Evolutionary conservation across 2,797 vertebrate species (phyloP).

Genomic region (Tapera naevia): DNA sequence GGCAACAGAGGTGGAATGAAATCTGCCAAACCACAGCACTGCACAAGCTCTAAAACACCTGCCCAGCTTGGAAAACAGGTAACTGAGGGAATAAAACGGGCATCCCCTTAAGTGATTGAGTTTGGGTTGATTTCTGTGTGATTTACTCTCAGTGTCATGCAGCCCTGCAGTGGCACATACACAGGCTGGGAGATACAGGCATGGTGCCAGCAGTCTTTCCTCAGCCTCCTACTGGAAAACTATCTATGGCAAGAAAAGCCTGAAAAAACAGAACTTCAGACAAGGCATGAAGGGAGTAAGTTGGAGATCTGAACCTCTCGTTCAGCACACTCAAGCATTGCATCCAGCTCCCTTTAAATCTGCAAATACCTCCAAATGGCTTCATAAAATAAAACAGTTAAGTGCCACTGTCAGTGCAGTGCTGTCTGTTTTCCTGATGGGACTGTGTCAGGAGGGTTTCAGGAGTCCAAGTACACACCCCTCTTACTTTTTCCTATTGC

Average conservation of each 20-base stretch:
- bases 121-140: background rate
- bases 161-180: background rate
- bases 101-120: background rate
- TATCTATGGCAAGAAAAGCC: background rate
- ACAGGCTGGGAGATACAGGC: background rate
- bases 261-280: slow-evolving; percentile 4
- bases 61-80: background rate
- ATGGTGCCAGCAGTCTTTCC: slow-evolving; percentile 13
- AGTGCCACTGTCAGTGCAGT: background rate
- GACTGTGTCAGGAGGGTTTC: background rate
- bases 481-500: background rate
- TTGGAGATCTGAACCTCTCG: background rate
- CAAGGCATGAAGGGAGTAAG: background rate
- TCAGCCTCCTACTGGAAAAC: slow-evolving; percentile 7
- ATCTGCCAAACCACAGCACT: background rate
- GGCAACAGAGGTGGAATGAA: background rate
- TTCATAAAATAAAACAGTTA: background rate
- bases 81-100: background rate
- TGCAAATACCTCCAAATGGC: background rate
- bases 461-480: background rate
- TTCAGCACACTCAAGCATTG: background rate
- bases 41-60: background rate
- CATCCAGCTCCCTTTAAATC: background rate
- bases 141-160: background rate
- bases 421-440: no score